Percentiles rank a stretch among this genome's conserved stretches.
phyloP scores from a whole-genome alignment of 2,797 vertebrate species.

The Cryptoprocta ferox region DNA sequence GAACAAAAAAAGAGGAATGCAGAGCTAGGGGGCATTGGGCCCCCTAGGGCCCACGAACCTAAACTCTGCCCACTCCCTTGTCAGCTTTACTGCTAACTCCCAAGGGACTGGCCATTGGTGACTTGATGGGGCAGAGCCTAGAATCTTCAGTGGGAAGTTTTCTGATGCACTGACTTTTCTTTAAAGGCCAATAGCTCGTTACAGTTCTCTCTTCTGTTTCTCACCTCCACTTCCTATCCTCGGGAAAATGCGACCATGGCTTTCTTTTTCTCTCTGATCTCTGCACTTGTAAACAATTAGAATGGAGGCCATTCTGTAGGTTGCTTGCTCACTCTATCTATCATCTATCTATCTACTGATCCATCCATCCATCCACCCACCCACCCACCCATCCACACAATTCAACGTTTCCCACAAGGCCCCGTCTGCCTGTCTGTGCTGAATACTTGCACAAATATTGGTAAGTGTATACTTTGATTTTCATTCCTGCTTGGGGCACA shows the following conservation, averaged over 20 bases:
- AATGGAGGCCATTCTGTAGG: background rate
- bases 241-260: background rate
- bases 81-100: background rate
- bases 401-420: background rate
- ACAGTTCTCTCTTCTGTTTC: background rate
- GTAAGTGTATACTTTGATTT: background rate
- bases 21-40: background rate
- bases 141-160: background rate
- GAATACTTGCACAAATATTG: background rate
- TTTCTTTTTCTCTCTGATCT: background rate
- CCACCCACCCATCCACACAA: background rate
- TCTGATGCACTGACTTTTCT: background rate
- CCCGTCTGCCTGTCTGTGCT: background rate
- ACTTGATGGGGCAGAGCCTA: background rate
- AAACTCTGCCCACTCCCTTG: background rate
- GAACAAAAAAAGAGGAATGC: background rate
- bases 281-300: background rate
- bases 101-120: background rate
- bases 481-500: background rate
- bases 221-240: background rate
- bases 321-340: background rate
- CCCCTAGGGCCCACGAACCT: background rate
- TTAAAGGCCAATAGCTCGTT: background rate
- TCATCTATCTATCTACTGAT: background rate
- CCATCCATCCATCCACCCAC: background rate